These are phyloP conservation scores for Muscicapa comitata DNA, from an alignment of 2,797 vertebrate genomes.

Conservation along the genomic window DNA sequence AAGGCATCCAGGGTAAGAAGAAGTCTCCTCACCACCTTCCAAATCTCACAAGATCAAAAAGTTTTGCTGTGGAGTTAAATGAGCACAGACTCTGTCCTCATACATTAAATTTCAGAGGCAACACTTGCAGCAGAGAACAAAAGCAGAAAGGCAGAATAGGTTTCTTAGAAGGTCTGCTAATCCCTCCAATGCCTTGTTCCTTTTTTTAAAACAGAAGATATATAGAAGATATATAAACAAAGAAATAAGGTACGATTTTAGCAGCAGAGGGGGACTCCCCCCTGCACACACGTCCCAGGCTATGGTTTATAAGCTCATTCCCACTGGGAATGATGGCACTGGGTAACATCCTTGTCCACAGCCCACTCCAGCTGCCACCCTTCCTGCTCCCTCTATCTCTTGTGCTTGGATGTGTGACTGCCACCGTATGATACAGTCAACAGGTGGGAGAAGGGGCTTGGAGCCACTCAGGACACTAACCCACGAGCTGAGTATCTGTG, in stretches of 20 bases:
- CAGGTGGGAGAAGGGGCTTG: neutral
- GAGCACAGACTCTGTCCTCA: neutral
- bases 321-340: too few relatives aligned
- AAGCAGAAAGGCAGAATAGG: fast-evolving
- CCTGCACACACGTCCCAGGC: fast-evolving
- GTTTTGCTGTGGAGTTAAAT: neutral
- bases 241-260: fast-evolving
- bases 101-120: neutral
- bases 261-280: neutral
- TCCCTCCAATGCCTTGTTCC: neutral
- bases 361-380: neutral
- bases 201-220: fast-evolving
- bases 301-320: neutral
- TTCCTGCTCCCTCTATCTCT: neutral
- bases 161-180: neutral
- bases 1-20: neutral
- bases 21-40: neutral
- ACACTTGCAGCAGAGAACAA: neutral
- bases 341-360: neutral
- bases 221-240: neutral
- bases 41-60: neutral
- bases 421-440: fast-evolving
- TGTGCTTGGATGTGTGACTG: neutral
- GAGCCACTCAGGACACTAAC: fast-evolving
- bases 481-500: fast-evolving